A percentile compares a stretch with the other conserved stretches of the same genome.
These are phyloP conservation scores for Prunella fulvescens DNA, from an alignment of 2,113 vertebrate genomes.

Conservation along the genomic window DNA sequence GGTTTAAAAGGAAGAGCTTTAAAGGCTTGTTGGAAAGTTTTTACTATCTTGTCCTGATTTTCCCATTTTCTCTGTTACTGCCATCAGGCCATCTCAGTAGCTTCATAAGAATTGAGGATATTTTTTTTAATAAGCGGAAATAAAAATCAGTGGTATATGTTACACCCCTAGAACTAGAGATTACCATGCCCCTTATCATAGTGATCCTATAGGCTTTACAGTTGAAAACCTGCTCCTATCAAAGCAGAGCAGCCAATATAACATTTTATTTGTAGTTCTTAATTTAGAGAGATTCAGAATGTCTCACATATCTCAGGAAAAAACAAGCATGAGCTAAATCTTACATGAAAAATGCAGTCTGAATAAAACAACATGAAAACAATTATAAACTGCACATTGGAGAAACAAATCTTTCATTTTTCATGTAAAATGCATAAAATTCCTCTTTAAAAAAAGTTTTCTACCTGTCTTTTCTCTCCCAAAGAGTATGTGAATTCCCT, in stretches of 20 bases:
- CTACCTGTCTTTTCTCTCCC: background rate
- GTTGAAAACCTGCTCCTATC: background rate
- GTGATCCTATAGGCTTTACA: background rate
- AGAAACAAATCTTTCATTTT: background rate
- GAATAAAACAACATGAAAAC: background rate
- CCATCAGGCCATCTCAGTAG: background rate
- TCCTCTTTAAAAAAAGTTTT: background rate
- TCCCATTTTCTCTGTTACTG: background rate
- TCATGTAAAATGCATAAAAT: background rate
- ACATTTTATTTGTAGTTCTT: background rate
- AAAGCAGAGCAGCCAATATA: background rate
- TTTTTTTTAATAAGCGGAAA: background rate
- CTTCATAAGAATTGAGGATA: background rate
- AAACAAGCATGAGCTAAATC: background rate
- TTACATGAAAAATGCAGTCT: background rate
- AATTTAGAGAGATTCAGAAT: background rate
- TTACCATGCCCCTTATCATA: background rate
- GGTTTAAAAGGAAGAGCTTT: background rate
- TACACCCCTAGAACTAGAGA: background rate
- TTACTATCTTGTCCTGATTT: background rate
- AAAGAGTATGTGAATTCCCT: background rate
- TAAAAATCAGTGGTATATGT: background rate
- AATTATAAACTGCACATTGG: background rate
- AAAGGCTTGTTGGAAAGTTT: background rate
- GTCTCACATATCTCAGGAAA: background rate